Base-by-base conservation (phyloP, 1,140 invertebrate species). In the Drosophila eugracilis region DNA sequence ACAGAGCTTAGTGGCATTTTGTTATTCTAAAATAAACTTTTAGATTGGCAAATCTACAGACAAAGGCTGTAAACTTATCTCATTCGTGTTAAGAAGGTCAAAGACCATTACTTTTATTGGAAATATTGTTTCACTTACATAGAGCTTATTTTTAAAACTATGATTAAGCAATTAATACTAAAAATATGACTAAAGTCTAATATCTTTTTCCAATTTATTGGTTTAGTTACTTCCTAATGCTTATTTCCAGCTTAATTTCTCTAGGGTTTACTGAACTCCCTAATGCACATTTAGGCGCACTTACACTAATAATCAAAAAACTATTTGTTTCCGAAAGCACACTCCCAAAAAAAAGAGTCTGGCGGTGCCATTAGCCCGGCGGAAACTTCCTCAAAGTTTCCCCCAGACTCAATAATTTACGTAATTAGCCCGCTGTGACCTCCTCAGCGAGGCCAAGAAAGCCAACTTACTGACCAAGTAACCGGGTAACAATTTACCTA, bases 401-500 rank as follows among this genome's bases (percentile, higher is more conserved):
- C 21, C 30, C 10, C 26, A 19, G 65, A 21, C 26, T 21, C 19
- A 5, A 49, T 52, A 52, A 66, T 67, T 67, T 44, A 69, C 62
- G 65, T 69, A 69, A 69, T 53, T 67, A 53, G 36, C 37, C 58
- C 37, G 12, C 39, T 28, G 17, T 34, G 62, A 67, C 60, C 60
- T 60, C 45, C 45, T 28, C 28, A 14, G 19, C n/a, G 55, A 19
- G 65, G 62, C 36, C 60, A 69, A 53, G 62, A 67, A 53, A 62
- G 53, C 14, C 28, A 57, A 57, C 69, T 45, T 50, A 53, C 47
- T 73, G 70, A 74, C 70, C 70, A 44, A 74, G 30, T 55, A 73
- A 73, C 67, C 39, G 47, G 57, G 24, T 41, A 26, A 32, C 57
- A 45, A 73, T 50, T 72, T 49, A 47, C 34, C 44, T 59, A 77